phyloP scores from a whole-genome alignment of 92 coral and sea anemone genomes.

The Zoanthus solanderi region DNA sequence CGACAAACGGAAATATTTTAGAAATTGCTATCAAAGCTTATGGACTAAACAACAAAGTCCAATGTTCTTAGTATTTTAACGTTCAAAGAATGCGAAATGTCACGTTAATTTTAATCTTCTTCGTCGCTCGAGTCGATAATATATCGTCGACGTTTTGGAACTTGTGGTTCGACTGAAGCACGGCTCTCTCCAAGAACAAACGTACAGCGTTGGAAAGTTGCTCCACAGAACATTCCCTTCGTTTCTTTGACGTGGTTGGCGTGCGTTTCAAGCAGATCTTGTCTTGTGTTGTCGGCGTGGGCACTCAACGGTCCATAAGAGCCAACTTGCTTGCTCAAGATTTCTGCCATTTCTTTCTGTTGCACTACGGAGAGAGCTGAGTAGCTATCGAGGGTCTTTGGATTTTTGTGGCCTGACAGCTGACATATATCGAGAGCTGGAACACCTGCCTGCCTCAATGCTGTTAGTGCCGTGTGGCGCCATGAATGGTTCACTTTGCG shows the following conservation, averaged over 20 bases:
- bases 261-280: background rate
- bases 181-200: constrained; percentile 10
- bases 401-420: background rate
- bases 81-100: background rate
- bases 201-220: constrained; percentile 28
- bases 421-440: too few species aligned
- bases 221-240: constrained; percentile 6
- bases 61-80: background rate
- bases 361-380: background rate
- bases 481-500: constrained; percentile 3
- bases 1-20: background rate
- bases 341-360: background rate
- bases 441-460: too few species aligned
- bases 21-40: background rate
- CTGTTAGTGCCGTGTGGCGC: background rate
- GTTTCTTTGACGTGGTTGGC: background rate
- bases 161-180: constrained; percentile 26
- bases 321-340: constrained; percentile 12
- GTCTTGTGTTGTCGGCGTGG: background rate
- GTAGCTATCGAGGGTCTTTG: background rate
- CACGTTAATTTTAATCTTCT: constrained; percentile 14
- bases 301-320: constrained; percentile 18
- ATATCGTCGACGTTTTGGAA: constrained; percentile 21
- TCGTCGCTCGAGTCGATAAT: constrained; percentile 26
- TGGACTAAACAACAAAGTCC: background rate